Conservation (phyloP, 2,113 vertebrate species). For the Trichechus manatus region DNA sequence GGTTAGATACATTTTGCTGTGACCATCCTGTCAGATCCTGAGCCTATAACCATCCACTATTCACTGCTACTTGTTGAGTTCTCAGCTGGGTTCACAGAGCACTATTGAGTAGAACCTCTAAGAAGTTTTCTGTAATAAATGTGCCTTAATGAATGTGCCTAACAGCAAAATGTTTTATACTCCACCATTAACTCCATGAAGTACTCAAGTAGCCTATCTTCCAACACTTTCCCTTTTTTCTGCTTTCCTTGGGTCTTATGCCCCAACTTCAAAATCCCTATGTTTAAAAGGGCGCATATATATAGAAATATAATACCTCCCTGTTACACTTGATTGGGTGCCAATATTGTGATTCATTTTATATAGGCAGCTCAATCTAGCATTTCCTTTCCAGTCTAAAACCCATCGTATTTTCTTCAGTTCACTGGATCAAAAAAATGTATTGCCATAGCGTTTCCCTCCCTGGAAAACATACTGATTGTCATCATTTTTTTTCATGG, state of each 20-base stretch:
- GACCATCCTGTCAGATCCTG: neutral
- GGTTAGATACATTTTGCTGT: neutral
- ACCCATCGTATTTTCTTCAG: constrained; percentile 70
- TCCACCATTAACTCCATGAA: neutral
- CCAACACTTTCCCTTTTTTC: constrained; percentile 59
- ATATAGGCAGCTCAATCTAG: constrained; percentile 57
- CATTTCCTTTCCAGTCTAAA: constrained; percentile 66
- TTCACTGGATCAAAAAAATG: constrained; percentile 70
- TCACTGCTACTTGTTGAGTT: neutral
- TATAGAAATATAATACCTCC: constrained; percentile 44
- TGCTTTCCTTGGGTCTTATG: constrained; percentile 48
- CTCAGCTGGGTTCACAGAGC: neutral
- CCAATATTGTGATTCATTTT: constrained; percentile 78
- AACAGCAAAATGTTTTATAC: neutral
- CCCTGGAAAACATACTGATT: constrained; percentile 28
- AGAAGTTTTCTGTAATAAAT: neutral
- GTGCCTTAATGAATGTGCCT: neutral
- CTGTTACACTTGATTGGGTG: constrained; percentile 71
- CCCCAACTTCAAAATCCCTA: constrained; percentile 65
- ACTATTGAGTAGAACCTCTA: neutral
- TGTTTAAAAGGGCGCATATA: constrained; percentile 52
- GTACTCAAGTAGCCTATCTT: neutral
- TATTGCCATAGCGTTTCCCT: constrained; percentile 46
- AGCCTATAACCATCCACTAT: neutral
- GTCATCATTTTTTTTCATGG: constrained; percentile 17